These are phyloP conservation scores for Coenobita brevimanus DNA, from an alignment of 1,140 invertebrate species.

Conservation along the genomic window DNA sequence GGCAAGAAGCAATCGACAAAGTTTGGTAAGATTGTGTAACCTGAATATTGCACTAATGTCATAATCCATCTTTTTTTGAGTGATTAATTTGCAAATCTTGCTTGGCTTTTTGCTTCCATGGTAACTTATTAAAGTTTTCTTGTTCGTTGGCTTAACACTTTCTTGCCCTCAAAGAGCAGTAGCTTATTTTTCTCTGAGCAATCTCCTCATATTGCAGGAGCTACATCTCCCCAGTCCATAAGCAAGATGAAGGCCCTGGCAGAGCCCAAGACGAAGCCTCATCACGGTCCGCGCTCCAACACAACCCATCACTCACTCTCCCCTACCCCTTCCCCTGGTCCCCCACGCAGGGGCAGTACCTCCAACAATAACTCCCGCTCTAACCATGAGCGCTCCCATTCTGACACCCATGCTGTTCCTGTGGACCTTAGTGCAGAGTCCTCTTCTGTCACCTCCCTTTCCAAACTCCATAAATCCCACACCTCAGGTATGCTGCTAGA, in stretches of 20 bases:
- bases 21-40: conserved; percentile 77
- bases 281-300: conserved; percentile 77
- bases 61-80: neutral
- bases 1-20: conserved; percentile 76
- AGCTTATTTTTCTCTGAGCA: conserved; percentile 54
- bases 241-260: conserved; percentile 91
- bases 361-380: conserved; percentile 70
- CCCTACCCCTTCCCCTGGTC: conserved; percentile 74
- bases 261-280: conserved; percentile 88
- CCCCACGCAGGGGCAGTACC: conserved; percentile 73
- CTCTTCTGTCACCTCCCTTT: conserved; percentile 94
- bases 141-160: conserved; percentile 50
- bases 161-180: conserved; percentile 32
- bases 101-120: conserved; percentile 54
- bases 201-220: conserved; percentile 77
- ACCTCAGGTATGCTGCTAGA: conserved; percentile 81
- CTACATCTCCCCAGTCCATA: conserved; percentile 95
- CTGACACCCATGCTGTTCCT: conserved; percentile 85
- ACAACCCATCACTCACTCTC: conserved; percentile 75
- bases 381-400: conserved; percentile 88
- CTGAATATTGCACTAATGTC: neutral
- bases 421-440: conserved; percentile 95
- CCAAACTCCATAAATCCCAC: conserved; percentile 83
- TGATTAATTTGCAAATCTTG: conserved; percentile 45
- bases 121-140: conserved; percentile 55